A percentile compares a stretch with the other conserved stretches of the same genome.
Conservation (phyloP, 2,888 invertebrate genomes). For the Eurytoma californica region DNA sequence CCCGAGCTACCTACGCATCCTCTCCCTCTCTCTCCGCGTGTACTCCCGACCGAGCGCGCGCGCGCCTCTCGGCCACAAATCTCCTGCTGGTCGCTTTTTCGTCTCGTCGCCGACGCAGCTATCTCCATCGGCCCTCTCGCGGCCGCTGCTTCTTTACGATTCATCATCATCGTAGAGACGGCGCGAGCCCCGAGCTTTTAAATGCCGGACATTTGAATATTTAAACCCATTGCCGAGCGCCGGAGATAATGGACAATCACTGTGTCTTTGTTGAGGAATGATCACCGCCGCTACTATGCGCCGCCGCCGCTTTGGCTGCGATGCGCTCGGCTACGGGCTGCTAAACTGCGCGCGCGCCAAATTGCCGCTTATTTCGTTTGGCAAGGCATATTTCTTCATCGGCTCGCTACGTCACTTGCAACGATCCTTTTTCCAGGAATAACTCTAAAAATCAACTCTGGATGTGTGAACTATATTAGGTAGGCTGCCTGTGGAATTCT, state of each 20-base stretch:
- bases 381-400: not conserved
- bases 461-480: too few relatives aligned
- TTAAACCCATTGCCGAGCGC: constrained; percentile 32
- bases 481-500: too few relatives aligned
- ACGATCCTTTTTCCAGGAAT: constrained; percentile 34
- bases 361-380: constrained; percentile 22
- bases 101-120: constrained; percentile 20
- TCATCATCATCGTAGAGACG: constrained; percentile 47
- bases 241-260: constrained; percentile 52
- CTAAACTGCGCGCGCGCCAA: constrained; percentile 28
- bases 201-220: constrained; percentile 50
- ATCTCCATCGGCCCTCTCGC: constrained; percentile 21
- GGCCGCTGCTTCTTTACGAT: constrained; percentile 42
- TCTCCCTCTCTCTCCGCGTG: not conserved
- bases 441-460: too few relatives aligned
- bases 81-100: constrained; percentile 55
- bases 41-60: constrained; percentile 28
- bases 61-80: constrained; percentile 58
- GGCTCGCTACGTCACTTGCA: constrained; percentile 10
- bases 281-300: constrained; percentile 10
- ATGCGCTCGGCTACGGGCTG: not conserved
- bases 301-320: not conserved
- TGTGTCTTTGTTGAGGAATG: constrained; percentile 49
- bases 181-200: constrained; percentile 28
- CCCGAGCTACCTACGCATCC: constrained; percentile 65